Evolutionary conservation across 2,797 vertebrate genomes (phyloP).

Genomic region (Enteromius argenteus): DNA sequence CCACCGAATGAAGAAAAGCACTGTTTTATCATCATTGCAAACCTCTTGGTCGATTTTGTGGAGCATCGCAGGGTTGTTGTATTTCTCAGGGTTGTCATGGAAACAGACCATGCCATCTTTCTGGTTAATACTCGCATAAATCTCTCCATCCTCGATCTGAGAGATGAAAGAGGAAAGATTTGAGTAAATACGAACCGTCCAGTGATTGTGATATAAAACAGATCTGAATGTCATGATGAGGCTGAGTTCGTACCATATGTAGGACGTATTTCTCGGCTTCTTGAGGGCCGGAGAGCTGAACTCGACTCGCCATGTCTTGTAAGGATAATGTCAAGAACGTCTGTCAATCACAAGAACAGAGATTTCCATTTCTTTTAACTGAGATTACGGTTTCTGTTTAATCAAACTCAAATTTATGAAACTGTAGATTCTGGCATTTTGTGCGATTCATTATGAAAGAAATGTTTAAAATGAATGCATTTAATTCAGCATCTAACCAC

Average conservation of each 20-base stretch:
- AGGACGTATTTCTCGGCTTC: conserved; percentile 99
- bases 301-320: conserved; percentile 99
- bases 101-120: conserved; percentile 99
- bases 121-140: conserved; percentile 99
- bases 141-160: conserved; percentile 99
- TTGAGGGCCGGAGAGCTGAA: conserved; percentile 94
- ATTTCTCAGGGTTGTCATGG: conserved; percentile 99
- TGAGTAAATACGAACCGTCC: not conserved
- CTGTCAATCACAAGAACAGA: conserved; percentile 70
- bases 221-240: not conserved
- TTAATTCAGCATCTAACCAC: no score
- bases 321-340: conserved; percentile 97
- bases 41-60: conserved; percentile 99
- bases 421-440: no score
- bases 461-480: no score
- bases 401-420: fast-evolving
- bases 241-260: conserved; percentile 89
- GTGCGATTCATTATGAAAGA: no score
- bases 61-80: conserved; percentile 99
- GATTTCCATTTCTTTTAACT: not conserved
- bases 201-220: not conserved
- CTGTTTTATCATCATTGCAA: conserved; percentile 41
- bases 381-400: not conserved
- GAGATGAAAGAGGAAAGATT: conserved; percentile 12
- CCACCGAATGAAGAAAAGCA: not conserved